Conservation (phyloP, 2,797 vertebrate genomes). For the Squalus acanthias region DNA sequence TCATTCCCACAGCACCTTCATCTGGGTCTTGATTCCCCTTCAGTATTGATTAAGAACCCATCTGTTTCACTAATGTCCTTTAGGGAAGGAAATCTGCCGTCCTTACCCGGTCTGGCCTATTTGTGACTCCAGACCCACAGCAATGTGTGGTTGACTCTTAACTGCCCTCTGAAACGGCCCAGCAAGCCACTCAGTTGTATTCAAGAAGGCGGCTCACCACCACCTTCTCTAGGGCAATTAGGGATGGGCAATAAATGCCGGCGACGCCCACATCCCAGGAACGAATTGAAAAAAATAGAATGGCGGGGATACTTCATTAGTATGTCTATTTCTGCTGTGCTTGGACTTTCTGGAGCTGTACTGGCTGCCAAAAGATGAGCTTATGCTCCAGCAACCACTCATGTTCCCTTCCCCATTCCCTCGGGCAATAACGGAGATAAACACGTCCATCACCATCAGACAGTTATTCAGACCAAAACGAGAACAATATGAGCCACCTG, state of each 20-base stretch:
- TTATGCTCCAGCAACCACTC: not conserved
- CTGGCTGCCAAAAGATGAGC: not conserved
- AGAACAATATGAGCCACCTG: not conserved
- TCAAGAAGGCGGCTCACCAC: no score
- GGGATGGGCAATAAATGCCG: no score
- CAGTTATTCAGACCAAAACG: not conserved
- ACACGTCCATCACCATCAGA: not conserved
- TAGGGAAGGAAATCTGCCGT: no score
- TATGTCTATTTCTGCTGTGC: not conserved
- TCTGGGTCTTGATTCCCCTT: not conserved
- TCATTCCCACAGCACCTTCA: not conserved
- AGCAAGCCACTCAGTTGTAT: no score
- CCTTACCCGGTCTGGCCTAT: no score
- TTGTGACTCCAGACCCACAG: no score
- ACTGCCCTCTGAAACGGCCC: no score
- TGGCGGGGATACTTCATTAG: not conserved
- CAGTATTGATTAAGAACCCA: not conserved
- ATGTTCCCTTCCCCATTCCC: not conserved
- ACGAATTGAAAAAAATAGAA: not conserved
- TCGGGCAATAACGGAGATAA: not conserved
- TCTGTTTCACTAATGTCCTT: no score
- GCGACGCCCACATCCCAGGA: no score
- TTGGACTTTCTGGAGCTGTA: not conserved
- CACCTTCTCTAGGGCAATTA: no score
- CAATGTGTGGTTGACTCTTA: no score